phyloP scores from a whole-genome alignment of 64 coral and sea anemone species.

The Stichodactyla helianthus region DNA sequence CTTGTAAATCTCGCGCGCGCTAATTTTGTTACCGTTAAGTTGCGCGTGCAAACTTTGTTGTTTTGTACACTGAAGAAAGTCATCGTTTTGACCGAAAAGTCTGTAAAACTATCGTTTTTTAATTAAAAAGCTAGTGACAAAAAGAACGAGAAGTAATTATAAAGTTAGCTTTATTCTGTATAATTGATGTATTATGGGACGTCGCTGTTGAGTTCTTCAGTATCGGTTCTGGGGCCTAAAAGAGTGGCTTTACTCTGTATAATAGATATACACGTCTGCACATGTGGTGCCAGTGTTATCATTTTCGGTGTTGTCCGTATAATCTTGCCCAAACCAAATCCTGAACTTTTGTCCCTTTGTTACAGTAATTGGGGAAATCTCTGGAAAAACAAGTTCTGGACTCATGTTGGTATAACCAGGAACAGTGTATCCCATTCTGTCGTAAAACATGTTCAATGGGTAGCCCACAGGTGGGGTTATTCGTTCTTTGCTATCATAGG shows the following conservation, averaged over 20 bases:
- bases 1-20: no score
- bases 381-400: background rate
- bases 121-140: no score
- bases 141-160: no score
- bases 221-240: no score
- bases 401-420: background rate
- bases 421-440: background rate
- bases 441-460: background rate
- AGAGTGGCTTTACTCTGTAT: background rate
- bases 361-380: constrained; percentile 4
- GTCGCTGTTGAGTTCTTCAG: no score
- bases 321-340: background rate
- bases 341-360: background rate
- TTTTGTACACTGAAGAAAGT: no score
- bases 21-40: no score
- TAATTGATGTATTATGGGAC: no score
- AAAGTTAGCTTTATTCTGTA: no score
- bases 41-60: no score
- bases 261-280: background rate
- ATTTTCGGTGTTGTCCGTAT: background rate
- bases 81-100: no score
- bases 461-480: background rate
- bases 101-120: no score
- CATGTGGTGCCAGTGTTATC: background rate
- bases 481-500: background rate